Percentiles rank a stretch among this genome's conserved stretches.
Evolutionary conservation across 2,113 vertebrate species (phyloP).

Genomic region (Carollia perspicillata): DNA sequence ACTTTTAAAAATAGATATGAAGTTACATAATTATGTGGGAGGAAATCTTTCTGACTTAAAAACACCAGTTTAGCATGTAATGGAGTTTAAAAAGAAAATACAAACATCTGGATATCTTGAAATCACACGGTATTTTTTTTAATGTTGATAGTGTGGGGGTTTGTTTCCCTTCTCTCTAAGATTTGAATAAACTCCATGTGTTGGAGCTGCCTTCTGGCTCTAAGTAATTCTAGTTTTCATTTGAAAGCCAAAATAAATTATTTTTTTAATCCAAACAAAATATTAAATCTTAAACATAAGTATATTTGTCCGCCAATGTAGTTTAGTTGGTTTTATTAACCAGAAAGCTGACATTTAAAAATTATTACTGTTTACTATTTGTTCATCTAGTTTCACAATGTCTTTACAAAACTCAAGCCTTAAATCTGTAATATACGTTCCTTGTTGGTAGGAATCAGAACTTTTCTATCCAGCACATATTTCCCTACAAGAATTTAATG

Average conservation of each 20-base stretch:
- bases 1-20: neutral
- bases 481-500: neutral
- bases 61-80: neutral
- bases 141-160: neutral
- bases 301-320: neutral
- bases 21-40: neutral
- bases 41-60: neutral
- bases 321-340: slow-evolving; percentile 8
- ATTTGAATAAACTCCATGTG: slow-evolving; percentile 21
- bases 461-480: neutral
- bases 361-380: neutral
- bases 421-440: neutral
- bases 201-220: neutral
- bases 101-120: slow-evolving; percentile 19
- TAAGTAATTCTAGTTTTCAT: neutral
- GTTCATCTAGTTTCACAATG: neutral
- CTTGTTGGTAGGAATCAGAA: neutral
- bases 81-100: slow-evolving; percentile 6
- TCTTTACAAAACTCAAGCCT: neutral
- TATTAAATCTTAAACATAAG: slow-evolving; percentile 34
- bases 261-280: slow-evolving; percentile 11
- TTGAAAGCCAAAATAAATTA: slow-evolving; percentile 43
- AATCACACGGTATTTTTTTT: neutral
- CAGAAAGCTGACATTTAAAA: neutral
- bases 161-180: slow-evolving; percentile 2